phyloP scores from a whole-genome alignment of 2,113 vertebrate species.

The Pollimyrus isidori region DNA sequence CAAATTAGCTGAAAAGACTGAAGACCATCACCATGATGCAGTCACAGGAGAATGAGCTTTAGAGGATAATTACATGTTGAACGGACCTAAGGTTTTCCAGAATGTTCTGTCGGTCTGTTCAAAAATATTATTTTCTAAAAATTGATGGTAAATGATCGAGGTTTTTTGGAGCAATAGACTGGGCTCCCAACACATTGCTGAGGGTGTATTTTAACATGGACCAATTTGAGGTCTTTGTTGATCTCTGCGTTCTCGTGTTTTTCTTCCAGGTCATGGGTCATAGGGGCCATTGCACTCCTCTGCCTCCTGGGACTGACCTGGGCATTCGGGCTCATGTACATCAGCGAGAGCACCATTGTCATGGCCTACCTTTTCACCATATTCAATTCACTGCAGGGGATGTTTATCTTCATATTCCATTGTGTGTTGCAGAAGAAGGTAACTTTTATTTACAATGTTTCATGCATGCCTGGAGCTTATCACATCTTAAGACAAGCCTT shows the following conservation, averaged over 20 bases:
- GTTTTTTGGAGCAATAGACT: background rate
- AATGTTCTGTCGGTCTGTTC: background rate
- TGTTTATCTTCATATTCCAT: conserved; percentile 99
- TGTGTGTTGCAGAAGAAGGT: conserved; percentile 99
- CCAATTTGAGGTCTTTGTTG: background rate
- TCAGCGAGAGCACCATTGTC: conserved; percentile 98
- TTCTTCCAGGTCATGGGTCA: conserved; percentile 76
- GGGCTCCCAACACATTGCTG: background rate
- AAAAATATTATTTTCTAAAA: background rate
- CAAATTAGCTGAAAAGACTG: conserved; percentile 8
- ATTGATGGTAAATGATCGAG: background rate
- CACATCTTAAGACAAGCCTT: background rate
- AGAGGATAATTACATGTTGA: background rate
- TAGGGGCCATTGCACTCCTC: conserved; percentile 91
- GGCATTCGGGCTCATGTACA: conserved; percentile 98
- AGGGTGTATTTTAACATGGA: background rate
- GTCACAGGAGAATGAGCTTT: conserved; percentile 14
- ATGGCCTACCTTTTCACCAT: conserved; percentile 99
- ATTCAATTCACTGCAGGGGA: conserved; percentile 99
- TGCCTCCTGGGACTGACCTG: conserved; percentile 95
- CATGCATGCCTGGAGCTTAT: background rate
- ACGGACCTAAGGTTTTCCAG: background rate
- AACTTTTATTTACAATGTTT: conserved; percentile 26
- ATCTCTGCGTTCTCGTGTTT: background rate
- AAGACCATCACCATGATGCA: conserved; percentile 2